Base-by-base conservation (phyloP, 2,113 vertebrate genomes). In the Sclerurus mexicanus region DNA sequence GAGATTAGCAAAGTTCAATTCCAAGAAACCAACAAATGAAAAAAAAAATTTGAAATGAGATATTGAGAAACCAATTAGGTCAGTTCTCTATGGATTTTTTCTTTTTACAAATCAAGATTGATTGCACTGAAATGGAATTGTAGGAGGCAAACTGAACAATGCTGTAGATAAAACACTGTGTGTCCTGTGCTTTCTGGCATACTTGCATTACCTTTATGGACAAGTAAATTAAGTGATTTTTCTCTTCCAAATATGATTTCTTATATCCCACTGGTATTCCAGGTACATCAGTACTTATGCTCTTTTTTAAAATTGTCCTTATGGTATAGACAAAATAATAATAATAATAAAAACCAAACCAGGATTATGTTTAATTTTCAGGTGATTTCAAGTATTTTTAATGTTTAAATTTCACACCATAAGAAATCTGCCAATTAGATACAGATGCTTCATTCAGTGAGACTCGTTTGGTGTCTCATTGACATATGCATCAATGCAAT, bases 21-120 rank as follows among this genome's bases (percentile, higher is more conserved):
- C 33, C 67, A 73, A 88, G 56, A 88, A 95, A 92, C 7, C 5
- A 86, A 30, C n/a, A 92, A 92, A 94, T 46, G 20, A 63, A 93
- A 78, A 78, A 75, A 62, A 52, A 42, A 28, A 28, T 6, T 4
- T 25, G 8, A 83, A 94, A 87, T 31, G 20, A 69, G 50, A 76
- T 80, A 94, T 81, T 93, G 87, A 91, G 63, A 96, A 93, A 83
- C 15, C 72, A 96, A 80, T 96, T 94, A 90, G 42, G 67, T 63
- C 5, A 90, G 71, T 86, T 85, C 72, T 96, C 50, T 80, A 75
- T 63, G 47, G 88, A 86, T 91, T 81, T 81, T 87, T 87, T 86
- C 72, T 86, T 89, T 91, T 82, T 90, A 69, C 63, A 90, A 79
- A 87, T 93, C 4, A 20, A 87, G 75, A 95, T 81, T 91, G 90